Evolutionary conservation across 2,888 invertebrate genomes (phyloP).

Genomic region (Limnephilus rhombicus): DNA sequence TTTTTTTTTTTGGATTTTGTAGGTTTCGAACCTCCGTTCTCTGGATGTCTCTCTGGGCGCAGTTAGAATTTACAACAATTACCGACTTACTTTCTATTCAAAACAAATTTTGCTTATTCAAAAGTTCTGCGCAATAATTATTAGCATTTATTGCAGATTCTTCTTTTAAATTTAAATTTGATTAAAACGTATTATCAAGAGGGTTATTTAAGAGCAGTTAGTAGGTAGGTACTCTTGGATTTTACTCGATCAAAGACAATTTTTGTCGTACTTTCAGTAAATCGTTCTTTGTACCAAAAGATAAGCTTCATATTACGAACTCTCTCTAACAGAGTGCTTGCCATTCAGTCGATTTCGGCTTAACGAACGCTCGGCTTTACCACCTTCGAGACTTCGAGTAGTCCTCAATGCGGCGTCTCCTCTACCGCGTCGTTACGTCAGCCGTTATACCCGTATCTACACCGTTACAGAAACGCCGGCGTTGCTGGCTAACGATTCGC

Average conservation of each 20-base stretch:
- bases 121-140: neutral
- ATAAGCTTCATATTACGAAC: slow-evolving; percentile 13
- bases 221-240: neutral
- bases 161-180: neutral
- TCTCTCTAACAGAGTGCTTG: slow-evolving; percentile 9
- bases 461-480: neutral
- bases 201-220: neutral
- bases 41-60: too few species aligned
- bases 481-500: neutral
- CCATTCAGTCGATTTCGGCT: slow-evolving; percentile 46
- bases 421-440: neutral
- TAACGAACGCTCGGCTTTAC: slow-evolving; percentile 34
- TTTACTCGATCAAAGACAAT: neutral
- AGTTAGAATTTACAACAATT: too few species aligned
- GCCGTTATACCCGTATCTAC: neutral
- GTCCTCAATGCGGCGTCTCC: neutral
- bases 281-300: neutral
- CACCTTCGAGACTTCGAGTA: slow-evolving; percentile 16
- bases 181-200: neutral
- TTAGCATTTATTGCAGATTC: neutral
- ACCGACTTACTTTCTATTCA: too few species aligned
- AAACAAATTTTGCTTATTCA: too few species aligned
- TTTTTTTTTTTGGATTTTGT: too few species aligned
- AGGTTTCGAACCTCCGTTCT: too few species aligned
- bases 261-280: neutral